A percentile compares a stretch with the other conserved stretches of the same genome.
Evolutionary conservation across 2,888 invertebrate genomes (phyloP).

Genomic region (Capitulum mitella): DNA sequence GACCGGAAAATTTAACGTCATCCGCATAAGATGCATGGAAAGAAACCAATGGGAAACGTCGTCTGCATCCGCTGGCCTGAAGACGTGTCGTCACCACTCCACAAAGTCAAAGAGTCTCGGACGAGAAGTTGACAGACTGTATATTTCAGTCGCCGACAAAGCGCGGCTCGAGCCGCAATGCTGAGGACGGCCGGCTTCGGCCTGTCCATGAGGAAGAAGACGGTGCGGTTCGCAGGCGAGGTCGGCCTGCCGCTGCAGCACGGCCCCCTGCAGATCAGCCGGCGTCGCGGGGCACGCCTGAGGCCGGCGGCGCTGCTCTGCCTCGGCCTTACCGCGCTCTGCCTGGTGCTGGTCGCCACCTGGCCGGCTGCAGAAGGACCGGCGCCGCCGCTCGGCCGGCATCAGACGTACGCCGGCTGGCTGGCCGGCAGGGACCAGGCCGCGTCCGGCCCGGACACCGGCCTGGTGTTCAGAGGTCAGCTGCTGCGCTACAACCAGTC

Average conservation of each 20-base stretch:
- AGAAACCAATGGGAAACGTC: no score
- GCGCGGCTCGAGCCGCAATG: no score
- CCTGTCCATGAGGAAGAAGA: constrained; percentile 8
- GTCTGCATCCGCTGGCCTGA: no score
- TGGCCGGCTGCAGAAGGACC: neutral
- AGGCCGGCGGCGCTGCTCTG: neutral
- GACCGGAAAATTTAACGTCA: no score
- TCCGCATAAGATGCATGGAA: no score
- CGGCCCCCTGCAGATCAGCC: neutral
- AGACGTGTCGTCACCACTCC: no score
- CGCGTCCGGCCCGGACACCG: neutral
- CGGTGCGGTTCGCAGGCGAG: neutral
- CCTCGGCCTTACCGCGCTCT: no score
- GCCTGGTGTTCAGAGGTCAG: neutral
- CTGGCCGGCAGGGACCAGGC: neutral
- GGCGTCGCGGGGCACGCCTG: neutral
- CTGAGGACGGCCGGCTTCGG: neutral
- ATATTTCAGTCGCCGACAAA: no score
- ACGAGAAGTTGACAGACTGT: no score
- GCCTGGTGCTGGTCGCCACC: neutral
- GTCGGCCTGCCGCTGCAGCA: neutral
- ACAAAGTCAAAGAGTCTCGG: no score
- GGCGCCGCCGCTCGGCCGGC: neutral
- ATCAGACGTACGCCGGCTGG: neutral
- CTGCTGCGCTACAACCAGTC: neutral